Conservation (phyloP, 2,888 invertebrate species). For the Oxycera nigricornis region DNA sequence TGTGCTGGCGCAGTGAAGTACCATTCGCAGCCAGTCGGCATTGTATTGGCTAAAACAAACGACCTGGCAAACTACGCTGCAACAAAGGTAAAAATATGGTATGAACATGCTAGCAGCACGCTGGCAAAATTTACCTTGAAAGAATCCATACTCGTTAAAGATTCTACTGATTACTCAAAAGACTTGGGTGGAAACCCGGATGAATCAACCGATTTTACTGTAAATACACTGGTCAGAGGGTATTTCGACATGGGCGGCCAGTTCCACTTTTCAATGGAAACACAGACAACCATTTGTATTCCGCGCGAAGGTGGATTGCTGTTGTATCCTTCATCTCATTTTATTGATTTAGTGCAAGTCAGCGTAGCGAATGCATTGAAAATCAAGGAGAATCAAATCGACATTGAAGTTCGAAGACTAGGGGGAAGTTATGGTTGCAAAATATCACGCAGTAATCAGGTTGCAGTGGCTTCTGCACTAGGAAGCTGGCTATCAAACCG, state of each 20-base stretch:
- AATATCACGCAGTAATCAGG: slow-evolving; percentile 67
- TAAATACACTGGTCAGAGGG: slow-evolving; percentile 58
- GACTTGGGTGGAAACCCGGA: too few relatives aligned
- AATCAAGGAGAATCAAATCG: slow-evolving; percentile 71
- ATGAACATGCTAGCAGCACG: slow-evolving; percentile 63
- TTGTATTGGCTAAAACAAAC: slow-evolving; percentile 72
- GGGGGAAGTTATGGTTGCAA: slow-evolving; percentile 87
- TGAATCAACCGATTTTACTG: background rate
- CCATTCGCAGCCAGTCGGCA: slow-evolving; percentile 63
- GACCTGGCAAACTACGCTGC: slow-evolving; percentile 68
- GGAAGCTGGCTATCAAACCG: slow-evolving; percentile 71
- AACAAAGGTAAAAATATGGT: slow-evolving; percentile 64
- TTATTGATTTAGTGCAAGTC: slow-evolving; percentile 68
- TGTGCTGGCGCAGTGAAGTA: slow-evolving; percentile 44
- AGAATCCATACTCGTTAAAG: slow-evolving; percentile 68
- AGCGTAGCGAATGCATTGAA: slow-evolving; percentile 67
- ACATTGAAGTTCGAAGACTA: slow-evolving; percentile 73
- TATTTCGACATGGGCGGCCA: slow-evolving; percentile 68
- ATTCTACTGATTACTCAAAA: slow-evolving; percentile 68
- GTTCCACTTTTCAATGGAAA: slow-evolving; percentile 80
- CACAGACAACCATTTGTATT: slow-evolving; percentile 70
- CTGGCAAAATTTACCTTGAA: slow-evolving; percentile 66
- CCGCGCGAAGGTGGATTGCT: slow-evolving; percentile 77
- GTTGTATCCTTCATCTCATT: slow-evolving; percentile 71
- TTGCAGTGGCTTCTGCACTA: slow-evolving; percentile 73